phyloP scores from a whole-genome alignment of 2,113 vertebrate genomes.

The Oriolus oriolus region DNA sequence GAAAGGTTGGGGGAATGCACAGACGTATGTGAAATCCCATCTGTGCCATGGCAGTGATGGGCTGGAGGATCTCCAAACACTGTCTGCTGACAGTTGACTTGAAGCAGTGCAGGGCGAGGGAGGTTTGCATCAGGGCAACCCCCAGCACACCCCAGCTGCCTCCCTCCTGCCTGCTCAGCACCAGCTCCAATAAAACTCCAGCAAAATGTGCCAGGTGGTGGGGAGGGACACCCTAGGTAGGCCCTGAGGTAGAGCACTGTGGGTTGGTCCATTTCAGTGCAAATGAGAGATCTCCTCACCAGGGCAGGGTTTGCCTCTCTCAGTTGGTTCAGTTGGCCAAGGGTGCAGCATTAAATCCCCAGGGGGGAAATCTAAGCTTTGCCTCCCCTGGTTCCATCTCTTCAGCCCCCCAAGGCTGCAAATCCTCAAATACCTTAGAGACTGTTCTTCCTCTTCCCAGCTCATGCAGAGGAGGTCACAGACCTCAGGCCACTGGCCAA shows the following conservation, averaged over 20 bases:
- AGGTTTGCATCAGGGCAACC: neutral
- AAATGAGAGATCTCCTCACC: neutral
- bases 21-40: neutral
- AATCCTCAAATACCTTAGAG: neutral
- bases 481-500: slow-evolving; percentile 58
- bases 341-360: neutral
- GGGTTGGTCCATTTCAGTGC: neutral
- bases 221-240: neutral
- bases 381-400: neutral
- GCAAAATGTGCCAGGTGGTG: neutral
- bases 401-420: neutral
- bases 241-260: neutral
- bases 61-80: slow-evolving; percentile 41
- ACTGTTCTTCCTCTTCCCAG: slow-evolving; percentile 36
- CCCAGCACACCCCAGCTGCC: neutral
- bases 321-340: neutral
- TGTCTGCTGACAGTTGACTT: slow-evolving; percentile 8
- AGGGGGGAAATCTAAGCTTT: neutral
- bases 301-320: neutral
- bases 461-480: slow-evolving; percentile 32
- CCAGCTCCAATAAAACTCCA: neutral
- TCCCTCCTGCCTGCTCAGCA: neutral
- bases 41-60: slow-evolving; percentile 19
- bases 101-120: neutral
- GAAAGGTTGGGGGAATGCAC: neutral